These are phyloP conservation scores for Drosophila parvula DNA, from an alignment of 1,140 invertebrate species.

Conservation along the genomic window DNA sequence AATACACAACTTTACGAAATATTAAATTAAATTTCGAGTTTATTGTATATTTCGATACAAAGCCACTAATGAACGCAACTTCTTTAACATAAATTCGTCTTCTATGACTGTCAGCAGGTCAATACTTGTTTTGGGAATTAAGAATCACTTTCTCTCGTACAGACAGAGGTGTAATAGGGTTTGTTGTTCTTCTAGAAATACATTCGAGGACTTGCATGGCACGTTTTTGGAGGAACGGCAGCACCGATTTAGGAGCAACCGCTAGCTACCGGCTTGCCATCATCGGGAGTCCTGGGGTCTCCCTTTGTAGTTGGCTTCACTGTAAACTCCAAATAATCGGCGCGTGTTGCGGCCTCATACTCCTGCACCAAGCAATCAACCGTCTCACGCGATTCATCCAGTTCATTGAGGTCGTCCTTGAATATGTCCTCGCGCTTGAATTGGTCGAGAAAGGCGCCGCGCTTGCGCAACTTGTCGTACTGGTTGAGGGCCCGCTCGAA, in stretches of 20 bases:
- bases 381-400: slow-evolving; percentile 95
- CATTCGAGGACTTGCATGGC: slow-evolving; percentile 53
- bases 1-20: neutral
- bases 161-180: too few species aligned
- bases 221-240: slow-evolving; percentile 12
- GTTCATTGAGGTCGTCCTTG: slow-evolving; percentile 94
- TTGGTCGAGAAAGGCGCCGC: slow-evolving; percentile 98
- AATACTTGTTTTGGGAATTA: neutral
- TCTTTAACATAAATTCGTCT: slow-evolving; percentile 1
- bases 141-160: too few species aligned
- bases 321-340: slow-evolving; percentile 91
- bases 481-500: slow-evolving; percentile 91
- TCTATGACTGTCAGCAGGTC: neutral
- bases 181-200: neutral
- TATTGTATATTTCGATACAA: slow-evolving; percentile 2
- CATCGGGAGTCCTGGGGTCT: slow-evolving; percentile 29
- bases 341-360: slow-evolving; percentile 95
- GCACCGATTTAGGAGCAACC: neutral
- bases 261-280: slow-evolving; percentile 25
- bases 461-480: slow-evolving; percentile 97
- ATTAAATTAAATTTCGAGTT: neutral
- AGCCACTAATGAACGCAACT: neutral
- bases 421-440: slow-evolving; percentile 98
- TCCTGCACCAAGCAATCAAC: slow-evolving; percentile 97
- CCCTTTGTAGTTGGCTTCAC: slow-evolving; percentile 33